Evolutionary conservation across 2,888 invertebrate genomes (phyloP), one percentile per base, ranked within the genome.

Genomic region (Pseudoips prasinana): DNA sequence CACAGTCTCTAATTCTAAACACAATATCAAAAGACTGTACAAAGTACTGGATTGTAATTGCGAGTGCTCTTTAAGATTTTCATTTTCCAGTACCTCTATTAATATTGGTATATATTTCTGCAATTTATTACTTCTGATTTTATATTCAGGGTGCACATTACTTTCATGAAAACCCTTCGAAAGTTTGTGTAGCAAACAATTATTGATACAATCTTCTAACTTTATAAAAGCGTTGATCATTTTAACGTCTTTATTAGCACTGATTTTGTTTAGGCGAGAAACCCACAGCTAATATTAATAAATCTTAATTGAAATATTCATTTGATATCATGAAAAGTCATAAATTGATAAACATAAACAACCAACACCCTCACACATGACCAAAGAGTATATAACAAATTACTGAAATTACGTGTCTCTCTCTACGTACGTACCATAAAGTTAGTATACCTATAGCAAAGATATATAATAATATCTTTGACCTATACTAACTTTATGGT

Each of bases 141-240:
- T 51, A 53, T 70, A 78, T 54, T 86, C 85, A 1, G 46, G 34
- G 22, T 78, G 78, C 33, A 50, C 46, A 25, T 70, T 61, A 26
- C 53, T 44, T 53, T 79, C 80, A 38, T 82, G 71, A 26, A 60
- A 57, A 32, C 75, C 73, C 53, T 61, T 73, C 10, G 60, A 39
- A 20, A 86, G 69, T 60, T 72, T 81, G 5, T 68, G 63, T 26
- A 85, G 22, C 29, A 72, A 52, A 46, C 81, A 85, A 32, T 47
- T 41, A 34, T 59, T 58, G 20, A 71, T 57, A 22, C 40, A 40
- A 31, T 60, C 44, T 29, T 58, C 46, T 25, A 71, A 37, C 38
- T 50, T 55, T 7, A 39, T 28, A n/a, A 43, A 7, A 18, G 29
- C 1, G n/a, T 55, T 40, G 23, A 40, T 34, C 62, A 64, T 65